Percentiles rank a stretch among this genome's conserved stretches.
Conservation (phyloP, 2,888 invertebrate species). For the Amphipyra tragopoginis region DNA sequence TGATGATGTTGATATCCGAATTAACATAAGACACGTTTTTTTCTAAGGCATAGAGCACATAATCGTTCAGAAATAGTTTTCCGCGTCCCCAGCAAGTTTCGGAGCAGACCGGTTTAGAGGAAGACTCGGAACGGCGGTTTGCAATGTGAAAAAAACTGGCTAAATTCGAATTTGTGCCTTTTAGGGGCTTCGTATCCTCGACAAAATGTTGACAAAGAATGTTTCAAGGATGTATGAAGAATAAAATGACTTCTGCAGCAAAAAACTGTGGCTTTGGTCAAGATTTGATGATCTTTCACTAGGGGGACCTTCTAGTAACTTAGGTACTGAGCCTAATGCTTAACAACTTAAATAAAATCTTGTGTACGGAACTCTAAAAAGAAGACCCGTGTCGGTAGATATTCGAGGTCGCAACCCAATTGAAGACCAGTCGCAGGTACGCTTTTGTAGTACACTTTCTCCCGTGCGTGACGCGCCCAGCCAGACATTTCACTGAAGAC, state of each 20-base stretch:
- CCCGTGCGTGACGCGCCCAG: slow-evolving; percentile 83
- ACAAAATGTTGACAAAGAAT: slow-evolving; percentile 17
- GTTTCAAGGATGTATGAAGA: slow-evolving; percentile 16
- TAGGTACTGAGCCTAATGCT: background rate
- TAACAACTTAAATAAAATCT: slow-evolving; percentile 63
- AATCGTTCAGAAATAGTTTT: slow-evolving; percentile 60
- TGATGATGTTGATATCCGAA: slow-evolving; percentile 44
- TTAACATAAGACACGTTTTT: slow-evolving; percentile 54
- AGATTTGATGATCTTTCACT: too few relatives aligned
- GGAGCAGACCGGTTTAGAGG: slow-evolving; percentile 66
- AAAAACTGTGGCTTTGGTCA: background rate
- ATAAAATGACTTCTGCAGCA: background rate
- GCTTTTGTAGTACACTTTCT: slow-evolving; percentile 88
- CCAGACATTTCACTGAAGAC: slow-evolving; percentile 79
- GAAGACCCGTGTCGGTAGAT: slow-evolving; percentile 78
- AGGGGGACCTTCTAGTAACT: background rate
- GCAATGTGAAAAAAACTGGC: slow-evolving; percentile 61
- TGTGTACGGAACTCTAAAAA: slow-evolving; percentile 62
- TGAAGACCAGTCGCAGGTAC: slow-evolving; percentile 85
- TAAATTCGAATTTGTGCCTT: slow-evolving; percentile 43
- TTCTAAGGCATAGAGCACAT: slow-evolving; percentile 55
- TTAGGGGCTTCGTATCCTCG: slow-evolving; percentile 23
- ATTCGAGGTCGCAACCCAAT: slow-evolving; percentile 88
- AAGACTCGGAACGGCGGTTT: slow-evolving; percentile 58
- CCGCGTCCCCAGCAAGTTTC: slow-evolving; percentile 58